Conservation (phyloP, 2,113 vertebrate species). For the Parus major region DNA sequence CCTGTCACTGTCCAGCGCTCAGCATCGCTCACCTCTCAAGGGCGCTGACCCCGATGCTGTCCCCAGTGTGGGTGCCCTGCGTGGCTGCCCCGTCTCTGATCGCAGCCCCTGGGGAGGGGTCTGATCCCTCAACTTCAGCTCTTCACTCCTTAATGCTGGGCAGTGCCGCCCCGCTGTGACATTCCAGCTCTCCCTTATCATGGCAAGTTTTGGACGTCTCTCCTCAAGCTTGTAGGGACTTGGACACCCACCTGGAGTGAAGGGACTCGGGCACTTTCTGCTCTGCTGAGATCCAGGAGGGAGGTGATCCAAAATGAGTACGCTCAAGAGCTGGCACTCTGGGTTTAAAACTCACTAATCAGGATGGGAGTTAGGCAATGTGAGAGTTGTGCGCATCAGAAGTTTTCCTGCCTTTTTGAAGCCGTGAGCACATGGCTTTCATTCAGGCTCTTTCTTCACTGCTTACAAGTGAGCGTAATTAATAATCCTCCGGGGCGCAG, state of each 20-base stretch:
- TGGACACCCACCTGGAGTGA: background rate
- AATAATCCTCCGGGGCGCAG: background rate
- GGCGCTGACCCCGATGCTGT: background rate
- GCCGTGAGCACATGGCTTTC: background rate
- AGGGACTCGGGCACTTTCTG: accelerated
- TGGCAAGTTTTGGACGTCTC: background rate
- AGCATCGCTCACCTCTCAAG: background rate
- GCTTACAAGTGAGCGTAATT: background rate
- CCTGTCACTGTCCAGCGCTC: background rate
- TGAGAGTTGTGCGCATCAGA: background rate
- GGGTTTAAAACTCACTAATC: background rate
- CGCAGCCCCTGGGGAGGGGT: accelerated
- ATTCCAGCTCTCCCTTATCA: background rate
- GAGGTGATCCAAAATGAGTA: background rate
- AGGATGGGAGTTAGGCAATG: background rate
- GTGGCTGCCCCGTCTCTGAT: background rate
- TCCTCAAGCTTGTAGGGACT: background rate
- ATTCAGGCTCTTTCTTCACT: background rate
- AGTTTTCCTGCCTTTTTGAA: constrained; percentile 5
- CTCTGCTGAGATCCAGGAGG: background rate
- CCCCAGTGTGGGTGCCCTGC: accelerated
- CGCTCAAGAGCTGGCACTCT: background rate
- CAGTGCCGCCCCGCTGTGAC: background rate
- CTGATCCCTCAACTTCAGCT: background rate
- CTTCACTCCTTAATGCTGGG: background rate